These are phyloP conservation scores for Tachysurus fulvidraco DNA, from an alignment of 2,113 vertebrate species.

Conservation along the genomic window DNA sequence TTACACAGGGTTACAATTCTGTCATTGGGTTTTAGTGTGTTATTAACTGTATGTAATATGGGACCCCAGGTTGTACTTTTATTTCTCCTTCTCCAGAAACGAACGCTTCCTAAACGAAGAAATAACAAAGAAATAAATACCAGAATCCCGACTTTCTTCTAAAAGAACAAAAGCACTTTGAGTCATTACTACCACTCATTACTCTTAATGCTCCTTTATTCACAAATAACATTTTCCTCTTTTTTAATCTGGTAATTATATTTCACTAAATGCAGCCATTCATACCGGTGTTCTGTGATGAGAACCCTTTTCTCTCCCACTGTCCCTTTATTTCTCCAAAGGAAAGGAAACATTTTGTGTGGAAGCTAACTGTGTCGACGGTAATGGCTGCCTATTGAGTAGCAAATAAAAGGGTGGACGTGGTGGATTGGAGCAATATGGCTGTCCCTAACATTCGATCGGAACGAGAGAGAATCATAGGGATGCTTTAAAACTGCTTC, in stretches of 20 bases:
- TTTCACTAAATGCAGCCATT: conserved; percentile 38
- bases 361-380: conserved; percentile 2
- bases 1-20: background rate
- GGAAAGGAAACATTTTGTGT: background rate
- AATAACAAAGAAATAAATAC: conserved; percentile 13
- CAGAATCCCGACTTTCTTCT: conserved; percentile 12
- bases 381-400: conserved; percentile 24
- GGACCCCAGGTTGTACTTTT: conserved; percentile 20
- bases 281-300: conserved; percentile 38
- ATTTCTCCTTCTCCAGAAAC: conserved; percentile 16
- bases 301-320: conserved; percentile 34
- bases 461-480: conserved; percentile 13
- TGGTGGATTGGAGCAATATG: conserved; percentile 16
- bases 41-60: background rate
- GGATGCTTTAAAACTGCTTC: conserved; percentile 24
- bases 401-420: conserved; percentile 14
- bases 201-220: conserved; percentile 45
- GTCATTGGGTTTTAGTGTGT: background rate
- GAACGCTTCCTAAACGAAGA: conserved; percentile 3
- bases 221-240: conserved; percentile 33
- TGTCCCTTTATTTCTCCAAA: conserved; percentile 38
- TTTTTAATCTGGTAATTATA: conserved; percentile 53
- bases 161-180: conserved; percentile 32
- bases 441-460: conserved; percentile 27
- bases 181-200: conserved; percentile 35